Base-by-base conservation (phyloP, 2,113 vertebrate genomes). In the Erpornis zantholeuca region DNA sequence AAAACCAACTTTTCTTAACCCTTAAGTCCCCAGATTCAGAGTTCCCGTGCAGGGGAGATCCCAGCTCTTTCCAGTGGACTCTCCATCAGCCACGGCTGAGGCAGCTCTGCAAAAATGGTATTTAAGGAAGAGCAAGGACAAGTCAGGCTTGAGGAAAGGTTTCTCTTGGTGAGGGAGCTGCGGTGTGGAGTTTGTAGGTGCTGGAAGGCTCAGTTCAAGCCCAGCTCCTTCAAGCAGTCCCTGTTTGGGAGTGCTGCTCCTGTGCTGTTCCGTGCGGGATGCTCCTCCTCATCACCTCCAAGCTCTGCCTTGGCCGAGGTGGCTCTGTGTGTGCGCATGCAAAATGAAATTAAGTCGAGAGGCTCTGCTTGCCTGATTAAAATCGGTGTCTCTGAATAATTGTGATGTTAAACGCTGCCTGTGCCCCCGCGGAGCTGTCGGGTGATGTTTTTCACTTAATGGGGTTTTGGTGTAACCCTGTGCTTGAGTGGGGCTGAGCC, bases 81-180 rank as follows among this genome's bases (percentile, higher is more conserved):
- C 5, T 21, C 3, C 2, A 2, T 38, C 38, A 59, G 22, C 33
- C 66, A 61, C 52, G 63, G 49, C 6, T 77, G 38, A 45, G 33
- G 8, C 22, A 73, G 1, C 7, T 47, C 40, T 69, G 40, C 42
- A 38, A 33, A 61, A 66, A 53, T 3, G 22, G 4, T 21, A 6
- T 66, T 78, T 70, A 49, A 70, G 29, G 19, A 31, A 61, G 52
- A 40, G 52, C 19, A 61, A 15, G 14, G 6, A 7, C 0, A 3
- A 0, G 0, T 7, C 4, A 12, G 12, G 4, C 8, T 1, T 15
- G 14, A 3, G 4, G 7, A 3, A 5, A 7, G 6, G 47, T 0
- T 64, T 7, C 1, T 61, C 10, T 8, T 23, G 4, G 8, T 56
- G 20, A 0, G 1, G 2, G 22, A 7, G 13, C 5, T 18, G 4